Conservation (phyloP, 2,797 vertebrate species). For the Paratrypauchen microcephalus region DNA sequence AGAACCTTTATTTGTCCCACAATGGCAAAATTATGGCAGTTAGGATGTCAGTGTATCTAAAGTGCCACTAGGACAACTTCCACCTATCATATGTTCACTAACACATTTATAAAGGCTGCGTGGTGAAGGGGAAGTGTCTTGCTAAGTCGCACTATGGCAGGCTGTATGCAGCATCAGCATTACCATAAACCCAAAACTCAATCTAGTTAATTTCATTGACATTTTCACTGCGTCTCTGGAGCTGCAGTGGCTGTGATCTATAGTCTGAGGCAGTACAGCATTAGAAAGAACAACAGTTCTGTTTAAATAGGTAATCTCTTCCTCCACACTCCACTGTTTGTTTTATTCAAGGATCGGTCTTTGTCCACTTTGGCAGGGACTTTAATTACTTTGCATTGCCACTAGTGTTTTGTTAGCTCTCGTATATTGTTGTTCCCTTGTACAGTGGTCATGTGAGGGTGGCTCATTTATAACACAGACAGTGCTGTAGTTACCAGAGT, state of each 20-base stretch:
- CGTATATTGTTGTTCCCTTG: slow-evolving; percentile 20
- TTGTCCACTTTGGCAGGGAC: slow-evolving; percentile 41
- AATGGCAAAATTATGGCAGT: no score
- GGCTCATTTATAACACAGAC: slow-evolving; percentile 55
- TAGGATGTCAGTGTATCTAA: neutral
- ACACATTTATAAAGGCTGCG: neutral
- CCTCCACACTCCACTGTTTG: slow-evolving; percentile 17
- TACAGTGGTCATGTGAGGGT: slow-evolving; percentile 46
- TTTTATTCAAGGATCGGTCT: slow-evolving; percentile 41
- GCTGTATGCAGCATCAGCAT: neutral
- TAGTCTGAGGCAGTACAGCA: slow-evolving; percentile 1
- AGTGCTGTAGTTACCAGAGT: slow-evolving; percentile 37
- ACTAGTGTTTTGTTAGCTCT: slow-evolving; percentile 35
- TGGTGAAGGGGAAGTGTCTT: neutral
- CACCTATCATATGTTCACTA: neutral
- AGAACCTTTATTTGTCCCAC: no score
- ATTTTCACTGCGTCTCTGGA: neutral
- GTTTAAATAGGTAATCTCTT: slow-evolving; percentile 16
- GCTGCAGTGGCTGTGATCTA: slow-evolving; percentile 3
- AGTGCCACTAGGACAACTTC: neutral
- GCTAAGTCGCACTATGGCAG: neutral
- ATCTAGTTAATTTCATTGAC: neutral
- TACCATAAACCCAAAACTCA: neutral
- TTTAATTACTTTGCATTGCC: slow-evolving; percentile 57
- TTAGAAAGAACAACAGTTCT: slow-evolving; percentile 21